A percentile compares a stretch with the other conserved stretches of the same genome.
Evolutionary conservation across 1,140 invertebrate genomes (phyloP).

Genomic region (Oryctes rhinoceros): DNA sequence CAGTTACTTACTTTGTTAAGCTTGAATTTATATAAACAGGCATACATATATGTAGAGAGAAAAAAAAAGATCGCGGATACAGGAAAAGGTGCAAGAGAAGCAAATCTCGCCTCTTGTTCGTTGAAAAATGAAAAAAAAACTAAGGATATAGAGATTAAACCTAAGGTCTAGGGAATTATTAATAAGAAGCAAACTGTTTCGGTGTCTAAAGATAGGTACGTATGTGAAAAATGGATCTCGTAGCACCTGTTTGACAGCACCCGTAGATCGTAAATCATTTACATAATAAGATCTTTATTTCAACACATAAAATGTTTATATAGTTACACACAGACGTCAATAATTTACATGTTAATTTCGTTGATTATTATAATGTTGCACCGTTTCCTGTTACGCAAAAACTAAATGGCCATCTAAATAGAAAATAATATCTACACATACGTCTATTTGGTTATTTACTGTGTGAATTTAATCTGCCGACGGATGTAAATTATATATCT

Average conservation of each 20-base stretch:
- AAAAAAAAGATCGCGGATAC: not conserved
- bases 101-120: no score
- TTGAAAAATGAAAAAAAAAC: no score
- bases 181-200: no score
- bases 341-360: not conserved
- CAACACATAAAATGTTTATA: not conserved
- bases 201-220: no score
- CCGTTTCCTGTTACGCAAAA: constrained; percentile 25
- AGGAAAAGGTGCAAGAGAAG: not conserved
- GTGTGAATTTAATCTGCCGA: not conserved
- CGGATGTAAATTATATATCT: not conserved
- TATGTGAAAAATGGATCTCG: not conserved
- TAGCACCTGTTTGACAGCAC: not conserved
- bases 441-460: not conserved
- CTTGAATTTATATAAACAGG: not conserved
- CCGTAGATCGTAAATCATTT: not conserved
- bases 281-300: not conserved
- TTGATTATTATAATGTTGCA: not conserved
- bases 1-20: constrained; percentile 48
- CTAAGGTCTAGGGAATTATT: no score
- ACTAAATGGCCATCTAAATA: not conserved
- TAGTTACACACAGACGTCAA: not conserved
- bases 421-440: not conserved
- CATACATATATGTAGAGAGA: not conserved
- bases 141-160: no score